Evolutionary conservation across 2,797 vertebrate genomes (phyloP).

Genomic region (Clangula hyemalis): DNA sequence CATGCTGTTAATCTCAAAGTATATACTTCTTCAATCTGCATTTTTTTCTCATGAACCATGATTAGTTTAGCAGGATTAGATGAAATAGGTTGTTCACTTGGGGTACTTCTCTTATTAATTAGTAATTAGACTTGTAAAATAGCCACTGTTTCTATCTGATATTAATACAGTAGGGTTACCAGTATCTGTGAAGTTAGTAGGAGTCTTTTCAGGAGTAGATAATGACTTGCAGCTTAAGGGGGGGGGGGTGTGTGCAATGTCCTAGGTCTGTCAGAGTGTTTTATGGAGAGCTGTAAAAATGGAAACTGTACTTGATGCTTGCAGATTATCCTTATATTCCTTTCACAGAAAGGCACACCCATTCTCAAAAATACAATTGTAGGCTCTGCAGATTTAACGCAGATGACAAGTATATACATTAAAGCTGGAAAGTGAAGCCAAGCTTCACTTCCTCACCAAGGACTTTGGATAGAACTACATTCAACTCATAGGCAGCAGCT

Average conservation of each 20-base stretch:
- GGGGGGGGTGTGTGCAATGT: neutral
- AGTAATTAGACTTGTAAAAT: neutral
- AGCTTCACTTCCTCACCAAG: neutral
- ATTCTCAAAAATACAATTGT: neutral
- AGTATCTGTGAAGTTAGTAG: too few relatives aligned
- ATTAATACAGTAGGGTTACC: neutral
- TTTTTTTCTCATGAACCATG: neutral
- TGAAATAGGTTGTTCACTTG: neutral
- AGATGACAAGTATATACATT: neutral
- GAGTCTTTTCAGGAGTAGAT: neutral
- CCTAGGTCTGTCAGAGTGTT: neutral
- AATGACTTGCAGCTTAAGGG: neutral
- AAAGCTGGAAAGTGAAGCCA: neutral
- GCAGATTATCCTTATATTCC: neutral
- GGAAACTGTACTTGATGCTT: neutral
- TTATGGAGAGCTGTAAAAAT: neutral
- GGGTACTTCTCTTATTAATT: neutral
- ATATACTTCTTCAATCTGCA: neutral
- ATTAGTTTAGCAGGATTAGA: neutral
- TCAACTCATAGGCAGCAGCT: slow-evolving; percentile 36
- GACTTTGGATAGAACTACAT: slow-evolving; percentile 28
- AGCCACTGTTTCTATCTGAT: neutral
- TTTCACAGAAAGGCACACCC: neutral
- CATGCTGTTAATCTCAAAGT: neutral
- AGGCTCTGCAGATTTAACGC: neutral